Base-by-base conservation (phyloP, 2,113 vertebrate species). In the Rousettus leschenaultii region DNA sequence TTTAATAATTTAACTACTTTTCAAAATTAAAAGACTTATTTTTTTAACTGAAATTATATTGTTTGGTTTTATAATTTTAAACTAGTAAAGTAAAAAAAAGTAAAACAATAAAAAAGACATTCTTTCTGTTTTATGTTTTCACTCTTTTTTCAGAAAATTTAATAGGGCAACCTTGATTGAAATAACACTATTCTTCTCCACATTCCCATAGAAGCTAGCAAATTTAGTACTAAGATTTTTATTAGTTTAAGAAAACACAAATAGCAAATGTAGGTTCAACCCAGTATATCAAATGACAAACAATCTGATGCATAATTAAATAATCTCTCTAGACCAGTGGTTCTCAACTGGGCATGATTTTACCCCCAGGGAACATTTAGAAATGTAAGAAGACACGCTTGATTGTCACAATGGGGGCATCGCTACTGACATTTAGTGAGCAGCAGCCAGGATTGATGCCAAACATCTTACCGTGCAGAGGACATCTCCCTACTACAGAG, bases 1-100 rank as follows among this genome's bases (percentile, higher is more conserved):
- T 89, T 96, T 48, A 98, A 97, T 96, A 97, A 98, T 97, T 97
- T 96, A 97, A 97, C 70, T 4, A 33, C 75, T 96, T 97, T 85
- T 88, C 33, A 91, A 91, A 40, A 92, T 97, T 90, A 90, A 94
- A 96, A 61, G 18, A 77, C 38, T 91, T 96, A 86, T 88, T 97
- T 97, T 14, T 0, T 89, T 85, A 96, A 78, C 40, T 33, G 5
- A 3, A 94, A 26, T n/a, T 86, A 63, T 30, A 15, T 35, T 57
- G 73, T 95, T 97, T 95, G 59, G 86, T 91, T 98, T 48, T 53
- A 13, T 78, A 0, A 48, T 92, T 98, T 97, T 96, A 71, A 86
- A 13, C 0, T 85, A 61, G 4, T 22, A 2, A 94, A 86, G 75
- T 89, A 71, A 92, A 82, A 94, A 94, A 92, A 95, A 22, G 3